Conservation (phyloP, 2,797 vertebrate genomes). For the Loriculus beryllinus region DNA sequence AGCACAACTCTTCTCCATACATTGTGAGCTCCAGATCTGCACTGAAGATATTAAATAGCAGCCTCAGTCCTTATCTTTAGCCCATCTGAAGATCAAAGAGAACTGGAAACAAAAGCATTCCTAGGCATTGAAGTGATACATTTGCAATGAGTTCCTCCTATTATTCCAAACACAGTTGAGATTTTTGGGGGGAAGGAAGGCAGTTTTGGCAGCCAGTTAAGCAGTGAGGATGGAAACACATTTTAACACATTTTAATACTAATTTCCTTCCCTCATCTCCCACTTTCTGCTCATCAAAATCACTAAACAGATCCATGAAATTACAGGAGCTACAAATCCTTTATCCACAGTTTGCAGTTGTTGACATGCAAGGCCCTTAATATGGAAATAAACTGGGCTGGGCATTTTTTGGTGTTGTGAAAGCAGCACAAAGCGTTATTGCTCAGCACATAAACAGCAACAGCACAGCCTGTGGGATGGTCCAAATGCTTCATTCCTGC, state of each 20-base stretch:
- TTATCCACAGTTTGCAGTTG: slow-evolving; percentile 74
- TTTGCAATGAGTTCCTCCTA: slow-evolving; percentile 17
- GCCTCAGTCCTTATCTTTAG: not conserved
- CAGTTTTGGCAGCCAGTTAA: not conserved
- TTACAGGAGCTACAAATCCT: slow-evolving; percentile 66
- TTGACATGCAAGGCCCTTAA: slow-evolving; percentile 53
- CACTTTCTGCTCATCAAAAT: slow-evolving; percentile 22
- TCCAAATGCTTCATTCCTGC: slow-evolving; percentile 49
- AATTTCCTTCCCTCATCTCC: not conserved
- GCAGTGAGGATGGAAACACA: not conserved
- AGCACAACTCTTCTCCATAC: not conserved
- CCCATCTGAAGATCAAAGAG: slow-evolving; percentile 46
- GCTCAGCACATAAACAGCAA: slow-evolving; percentile 60
- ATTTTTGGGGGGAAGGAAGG: not conserved
- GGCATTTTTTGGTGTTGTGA: not conserved
- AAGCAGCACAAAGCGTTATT: not conserved
- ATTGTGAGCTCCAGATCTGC: not conserved
- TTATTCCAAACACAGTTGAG: not conserved
- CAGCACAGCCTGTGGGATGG: not conserved
- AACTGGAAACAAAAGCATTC: slow-evolving; percentile 27
- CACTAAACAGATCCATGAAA: slow-evolving; percentile 60
- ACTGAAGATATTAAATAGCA: not conserved
- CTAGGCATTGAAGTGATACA: not conserved
- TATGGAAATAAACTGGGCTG: slow-evolving; percentile 60
- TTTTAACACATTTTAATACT: slow-evolving; percentile 4